Evolutionary conservation across 2,113 vertebrate species (phyloP).

Genomic region (Scomber colias): DNA sequence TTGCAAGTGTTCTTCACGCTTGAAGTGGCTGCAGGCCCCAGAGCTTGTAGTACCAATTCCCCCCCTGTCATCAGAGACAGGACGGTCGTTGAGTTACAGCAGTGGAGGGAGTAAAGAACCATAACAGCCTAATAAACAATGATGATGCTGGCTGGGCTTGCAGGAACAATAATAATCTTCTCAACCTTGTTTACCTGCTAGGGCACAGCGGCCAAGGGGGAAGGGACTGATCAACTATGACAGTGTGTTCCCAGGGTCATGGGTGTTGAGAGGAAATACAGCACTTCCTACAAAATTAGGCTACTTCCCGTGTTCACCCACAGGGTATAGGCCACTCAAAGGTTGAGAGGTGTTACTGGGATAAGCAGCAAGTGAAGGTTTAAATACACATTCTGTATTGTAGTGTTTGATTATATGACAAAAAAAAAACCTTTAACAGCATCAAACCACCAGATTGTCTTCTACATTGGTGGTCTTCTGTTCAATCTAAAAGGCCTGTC

Average conservation of each 20-base stretch:
- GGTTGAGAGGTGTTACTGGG: conserved; percentile 2
- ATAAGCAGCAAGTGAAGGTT: conserved; percentile 3
- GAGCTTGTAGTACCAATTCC: conserved; percentile 83
- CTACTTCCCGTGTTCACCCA: conserved; percentile 5
- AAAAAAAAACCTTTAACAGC: neutral
- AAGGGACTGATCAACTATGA: conserved; percentile 61
- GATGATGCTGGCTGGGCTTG: conserved; percentile 69
- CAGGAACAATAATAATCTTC: conserved; percentile 80
- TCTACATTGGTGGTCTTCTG: neutral
- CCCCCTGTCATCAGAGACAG: conserved; percentile 79
- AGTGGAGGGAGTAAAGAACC: conserved; percentile 63
- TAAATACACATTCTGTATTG: neutral
- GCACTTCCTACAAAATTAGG: conserved; percentile 50
- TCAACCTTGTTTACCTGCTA: conserved; percentile 79
- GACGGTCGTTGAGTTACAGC: conserved; percentile 79
- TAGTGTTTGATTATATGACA: neutral
- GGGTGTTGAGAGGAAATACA: conserved; percentile 50
- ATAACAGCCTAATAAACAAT: conserved; percentile 82
- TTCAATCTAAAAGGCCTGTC: neutral
- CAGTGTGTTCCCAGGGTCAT: conserved; percentile 42
- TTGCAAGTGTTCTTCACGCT: conserved; percentile 87
- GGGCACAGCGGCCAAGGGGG: conserved; percentile 54
- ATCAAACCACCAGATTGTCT: neutral
- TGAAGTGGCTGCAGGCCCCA: conserved; percentile 79
- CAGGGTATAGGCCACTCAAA: conserved; percentile 17